Conservation (phyloP, 2,888 invertebrate species). For the Standfussiana lucernea region DNA sequence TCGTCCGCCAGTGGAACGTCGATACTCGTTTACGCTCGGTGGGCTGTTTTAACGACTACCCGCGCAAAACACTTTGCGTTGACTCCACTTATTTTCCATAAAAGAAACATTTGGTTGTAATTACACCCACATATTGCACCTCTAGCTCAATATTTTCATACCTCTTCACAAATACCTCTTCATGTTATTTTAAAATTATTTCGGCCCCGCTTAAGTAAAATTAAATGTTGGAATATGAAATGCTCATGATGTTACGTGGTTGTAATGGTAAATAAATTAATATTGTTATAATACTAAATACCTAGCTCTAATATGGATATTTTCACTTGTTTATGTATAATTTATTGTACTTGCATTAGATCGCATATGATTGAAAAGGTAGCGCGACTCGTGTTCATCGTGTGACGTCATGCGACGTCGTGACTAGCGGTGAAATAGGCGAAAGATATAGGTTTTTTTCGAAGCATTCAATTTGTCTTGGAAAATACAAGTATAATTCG, state of each 20-base stretch:
- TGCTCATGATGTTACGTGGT: neutral
- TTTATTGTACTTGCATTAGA: neutral
- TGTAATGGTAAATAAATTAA: neutral
- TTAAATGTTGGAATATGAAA: slow-evolving; percentile 1
- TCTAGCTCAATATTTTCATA: slow-evolving; percentile 33
- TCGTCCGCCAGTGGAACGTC: slow-evolving; percentile 12
- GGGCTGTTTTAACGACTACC: slow-evolving; percentile 65
- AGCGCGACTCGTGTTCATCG: neutral
- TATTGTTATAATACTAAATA: neutral
- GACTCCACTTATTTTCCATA: slow-evolving; percentile 62
- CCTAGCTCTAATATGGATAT: neutral
- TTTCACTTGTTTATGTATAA: neutral
- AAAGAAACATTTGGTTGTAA: slow-evolving; percentile 68
- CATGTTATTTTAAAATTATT: slow-evolving; percentile 33
- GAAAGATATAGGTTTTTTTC: too few relatives aligned
- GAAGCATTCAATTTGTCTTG: too few relatives aligned
- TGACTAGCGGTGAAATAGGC: too few relatives aligned
- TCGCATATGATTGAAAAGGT: neutral
- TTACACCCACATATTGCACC: slow-evolving; percentile 51
- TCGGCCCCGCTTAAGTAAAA: slow-evolving; percentile 7
- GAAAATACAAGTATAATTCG: too few relatives aligned
- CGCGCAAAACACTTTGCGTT: slow-evolving; percentile 49
- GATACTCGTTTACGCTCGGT: slow-evolving; percentile 59
- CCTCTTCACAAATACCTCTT: slow-evolving; percentile 21
- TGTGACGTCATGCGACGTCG: neutral